phyloP scores from a whole-genome alignment of 2,797 vertebrate genomes.

The Melanotaenia pygmaea region DNA sequence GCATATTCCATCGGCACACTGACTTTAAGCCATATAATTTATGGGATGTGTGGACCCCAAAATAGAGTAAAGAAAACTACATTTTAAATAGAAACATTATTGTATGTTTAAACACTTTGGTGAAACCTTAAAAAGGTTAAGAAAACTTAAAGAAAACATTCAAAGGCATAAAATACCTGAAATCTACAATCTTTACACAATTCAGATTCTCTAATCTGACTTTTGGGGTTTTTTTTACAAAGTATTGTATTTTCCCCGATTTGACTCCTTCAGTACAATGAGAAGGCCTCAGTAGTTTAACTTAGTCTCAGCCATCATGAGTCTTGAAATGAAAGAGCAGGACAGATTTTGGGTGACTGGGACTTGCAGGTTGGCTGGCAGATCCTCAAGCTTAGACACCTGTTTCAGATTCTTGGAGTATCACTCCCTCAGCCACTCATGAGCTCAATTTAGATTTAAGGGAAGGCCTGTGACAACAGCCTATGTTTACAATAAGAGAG shows the following conservation, averaged over 20 bases:
- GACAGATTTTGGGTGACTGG: slow-evolving; percentile 47
- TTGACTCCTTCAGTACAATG: not conserved
- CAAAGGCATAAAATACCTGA: too few relatives aligned
- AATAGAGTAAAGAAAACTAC: not conserved
- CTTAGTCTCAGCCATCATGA: slow-evolving; percentile 15
- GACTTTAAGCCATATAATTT: slow-evolving; percentile 2
- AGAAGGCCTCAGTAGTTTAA: not conserved
- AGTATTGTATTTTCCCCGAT: not conserved
- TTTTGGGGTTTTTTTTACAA: too few relatives aligned
- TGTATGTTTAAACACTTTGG: not conserved
- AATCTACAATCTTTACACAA: not conserved
- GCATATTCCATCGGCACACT: not conserved
- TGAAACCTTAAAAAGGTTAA: not conserved
- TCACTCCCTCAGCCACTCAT: slow-evolving; percentile 56
- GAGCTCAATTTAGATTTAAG: slow-evolving; percentile 77
- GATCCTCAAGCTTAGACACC: slow-evolving; percentile 71
- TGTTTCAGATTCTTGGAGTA: slow-evolving; percentile 80
- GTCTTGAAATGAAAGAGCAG: slow-evolving; percentile 34
- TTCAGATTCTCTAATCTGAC: not conserved
- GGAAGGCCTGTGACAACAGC: slow-evolving; percentile 76
- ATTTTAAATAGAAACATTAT: not conserved
- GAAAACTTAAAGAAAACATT: not conserved
- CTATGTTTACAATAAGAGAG: slow-evolving; percentile 68
- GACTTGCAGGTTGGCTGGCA: slow-evolving; percentile 58
- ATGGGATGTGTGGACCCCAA: not conserved